Percentiles rank a stretch among this genome's conserved stretches.
Evolutionary conservation across 2,888 invertebrate genomes (phyloP).

Genomic region (Ormyrus thymus): DNA sequence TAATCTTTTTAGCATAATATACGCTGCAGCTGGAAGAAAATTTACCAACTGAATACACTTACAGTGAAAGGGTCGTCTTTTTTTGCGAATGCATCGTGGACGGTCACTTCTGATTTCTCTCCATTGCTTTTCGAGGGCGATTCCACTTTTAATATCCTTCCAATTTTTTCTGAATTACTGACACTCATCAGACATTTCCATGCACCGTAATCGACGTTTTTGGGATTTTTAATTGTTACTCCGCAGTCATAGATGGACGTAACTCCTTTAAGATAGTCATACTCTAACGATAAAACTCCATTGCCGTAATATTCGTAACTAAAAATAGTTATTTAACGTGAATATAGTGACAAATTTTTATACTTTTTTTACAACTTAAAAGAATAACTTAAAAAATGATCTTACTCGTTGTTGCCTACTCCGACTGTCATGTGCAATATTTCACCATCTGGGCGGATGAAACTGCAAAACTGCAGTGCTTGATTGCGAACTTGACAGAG

Average conservation of each 20-base stretch:
- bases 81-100: constrained; percentile 61
- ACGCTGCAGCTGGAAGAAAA: no score
- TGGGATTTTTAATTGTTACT: constrained; percentile 63
- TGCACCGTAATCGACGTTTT: constrained; percentile 63
- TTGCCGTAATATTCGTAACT: constrained; percentile 66
- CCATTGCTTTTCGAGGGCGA: background rate
- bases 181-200: constrained; percentile 65
- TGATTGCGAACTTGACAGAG: constrained; percentile 57
- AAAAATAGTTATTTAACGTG: constrained; percentile 17
- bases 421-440: constrained; percentile 60
- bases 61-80: constrained; percentile 64
- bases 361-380: constrained; percentile 59
- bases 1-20: no score
- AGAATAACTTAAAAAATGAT: constrained; percentile 16
- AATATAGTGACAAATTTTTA: no score
- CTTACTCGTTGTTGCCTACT: constrained; percentile 63
- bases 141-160: constrained; percentile 43
- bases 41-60: constrained; percentile 26
- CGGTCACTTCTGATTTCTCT: background rate
- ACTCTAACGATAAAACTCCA: constrained; percentile 50
- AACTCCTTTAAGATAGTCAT: constrained; percentile 28
- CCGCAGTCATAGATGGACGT: constrained; percentile 61
- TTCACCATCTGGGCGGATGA: constrained; percentile 63
- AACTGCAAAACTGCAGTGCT: constrained; percentile 59
- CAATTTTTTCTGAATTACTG: constrained; percentile 10